Base-by-base conservation (phyloP, 2,113 vertebrate species). In the Bagarius yarrelli region DNA sequence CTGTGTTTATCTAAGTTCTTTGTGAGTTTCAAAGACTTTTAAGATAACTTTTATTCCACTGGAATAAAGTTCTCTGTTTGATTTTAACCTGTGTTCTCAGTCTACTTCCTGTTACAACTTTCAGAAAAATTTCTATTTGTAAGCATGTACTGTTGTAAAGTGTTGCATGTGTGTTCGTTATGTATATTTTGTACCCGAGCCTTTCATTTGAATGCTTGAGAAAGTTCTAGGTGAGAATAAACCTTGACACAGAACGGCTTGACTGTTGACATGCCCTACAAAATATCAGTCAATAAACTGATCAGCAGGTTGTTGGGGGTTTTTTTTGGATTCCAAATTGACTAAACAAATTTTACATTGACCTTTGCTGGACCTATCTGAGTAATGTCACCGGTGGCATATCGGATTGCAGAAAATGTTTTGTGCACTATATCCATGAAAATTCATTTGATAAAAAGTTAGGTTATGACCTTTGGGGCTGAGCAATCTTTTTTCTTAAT, bases 401-500 rank as follows among this genome's bases (percentile, higher is more conserved):
- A 53, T 60, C 55, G 71, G 66, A 80, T 79, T 40, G 74, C 52
- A 60, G 14, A 21, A 79, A 69, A 79, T 75, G 59, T 71, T 79
- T 83, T 52, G 30, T 15, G 55, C 36, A 57, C 34, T 21, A 23
- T 19, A 6, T 44, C 34, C 21, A 61, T 44, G 13, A 60, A 6
- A 83, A 25, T 47, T 47, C 44, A 19, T 56, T 44, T 73, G 44
- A 74, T 74, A 25, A 66, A 85, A 70, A 23, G 13, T 61, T 18
- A 57, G 34, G 36, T 55, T 44, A 8, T 77, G 71, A 78, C 79
- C 83, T 86, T 84, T 79, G 67, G 47, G 40, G 6, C 57, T 6
- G 21, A 52, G 11, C 56, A 63, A 14, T 79, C 23, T 77, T 79
- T 83, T 56, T 76, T 47, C 72, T 59, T 30, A 60, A 36, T 44